These are phyloP conservation scores for Oryzias celebensis DNA, from an alignment of 2,113 vertebrate species.

Conservation along the genomic window DNA sequence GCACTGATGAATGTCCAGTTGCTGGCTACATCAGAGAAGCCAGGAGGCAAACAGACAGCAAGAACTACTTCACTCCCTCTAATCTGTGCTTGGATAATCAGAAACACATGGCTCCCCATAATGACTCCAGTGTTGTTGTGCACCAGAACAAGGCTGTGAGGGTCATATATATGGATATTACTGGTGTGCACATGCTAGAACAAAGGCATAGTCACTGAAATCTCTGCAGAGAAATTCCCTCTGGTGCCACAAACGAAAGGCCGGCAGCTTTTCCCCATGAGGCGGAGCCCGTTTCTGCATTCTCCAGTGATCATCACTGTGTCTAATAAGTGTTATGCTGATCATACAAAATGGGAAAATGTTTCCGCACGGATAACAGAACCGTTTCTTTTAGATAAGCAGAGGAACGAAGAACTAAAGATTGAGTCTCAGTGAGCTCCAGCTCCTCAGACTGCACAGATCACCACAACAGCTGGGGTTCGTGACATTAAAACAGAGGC, in stretches of 20 bases:
- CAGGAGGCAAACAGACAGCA: slow-evolving; percentile 52
- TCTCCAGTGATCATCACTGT: no score
- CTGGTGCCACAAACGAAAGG: no score
- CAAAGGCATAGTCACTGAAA: slow-evolving; percentile 19
- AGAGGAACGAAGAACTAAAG: slow-evolving; percentile 9
- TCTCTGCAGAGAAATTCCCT: not conserved
- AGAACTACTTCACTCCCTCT: slow-evolving; percentile 58
- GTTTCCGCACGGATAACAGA: slow-evolving; percentile 12
- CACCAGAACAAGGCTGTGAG: slow-evolving; percentile 45
- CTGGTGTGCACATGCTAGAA: slow-evolving; percentile 22
- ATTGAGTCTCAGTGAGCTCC: slow-evolving; percentile 28
- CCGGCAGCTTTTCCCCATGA: no score
- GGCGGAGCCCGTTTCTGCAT: no score
- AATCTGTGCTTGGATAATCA: slow-evolving; percentile 72
- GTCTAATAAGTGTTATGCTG: no score
- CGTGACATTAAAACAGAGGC: slow-evolving; percentile 52
- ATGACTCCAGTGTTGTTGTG: slow-evolving; percentile 68
- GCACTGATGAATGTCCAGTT: slow-evolving; percentile 60
- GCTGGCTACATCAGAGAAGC: slow-evolving; percentile 64
- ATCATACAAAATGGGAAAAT: not conserved
- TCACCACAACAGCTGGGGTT: slow-evolving; percentile 40
- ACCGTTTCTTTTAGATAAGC: slow-evolving; percentile 17
- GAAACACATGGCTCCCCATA: slow-evolving; percentile 72
- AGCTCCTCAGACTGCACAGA: slow-evolving; percentile 43
- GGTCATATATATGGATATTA: slow-evolving; percentile 23